These are phyloP conservation scores for Heliangelus exortis DNA, from an alignment of 2,797 vertebrate genomes.

Conservation along the genomic window DNA sequence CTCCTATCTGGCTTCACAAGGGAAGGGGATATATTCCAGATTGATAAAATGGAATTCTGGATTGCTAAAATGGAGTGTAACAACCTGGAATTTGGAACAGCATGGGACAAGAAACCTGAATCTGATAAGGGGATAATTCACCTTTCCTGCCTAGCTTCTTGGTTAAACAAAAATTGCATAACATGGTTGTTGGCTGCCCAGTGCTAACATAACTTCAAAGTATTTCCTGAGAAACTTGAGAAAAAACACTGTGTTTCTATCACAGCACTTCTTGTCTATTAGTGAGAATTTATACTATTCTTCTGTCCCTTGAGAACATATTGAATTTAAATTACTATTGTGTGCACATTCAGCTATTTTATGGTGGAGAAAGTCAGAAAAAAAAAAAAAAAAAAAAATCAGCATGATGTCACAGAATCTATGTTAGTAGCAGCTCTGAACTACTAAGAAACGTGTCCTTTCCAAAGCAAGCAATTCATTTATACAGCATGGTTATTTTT, in stretches of 20 bases:
- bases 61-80: not conserved
- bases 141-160: not conserved
- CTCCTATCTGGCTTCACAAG: not conserved
- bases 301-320: not conserved
- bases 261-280: not conserved
- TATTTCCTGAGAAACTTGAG: not conserved
- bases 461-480: not conserved
- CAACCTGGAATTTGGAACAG: slow-evolving; percentile 12
- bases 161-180: not conserved
- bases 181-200: not conserved
- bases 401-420: not conserved
- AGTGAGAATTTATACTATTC: not conserved
- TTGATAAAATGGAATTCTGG: not conserved
- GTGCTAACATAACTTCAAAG: not conserved
- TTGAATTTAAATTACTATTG: not conserved
- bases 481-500: not conserved
- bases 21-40: slow-evolving; percentile 19
- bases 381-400: not conserved
- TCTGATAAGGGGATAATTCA: not conserved
- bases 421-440: not conserved
- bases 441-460: not conserved
- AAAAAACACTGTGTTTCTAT: not conserved
- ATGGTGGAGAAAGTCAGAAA: not conserved
- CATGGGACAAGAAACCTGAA: not conserved
- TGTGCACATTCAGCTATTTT: not conserved